Percentiles rank a stretch among this genome's conserved stretches.
phyloP scores from a whole-genome alignment of 2,888 invertebrate genomes.

The Magallana nippona region DNA sequence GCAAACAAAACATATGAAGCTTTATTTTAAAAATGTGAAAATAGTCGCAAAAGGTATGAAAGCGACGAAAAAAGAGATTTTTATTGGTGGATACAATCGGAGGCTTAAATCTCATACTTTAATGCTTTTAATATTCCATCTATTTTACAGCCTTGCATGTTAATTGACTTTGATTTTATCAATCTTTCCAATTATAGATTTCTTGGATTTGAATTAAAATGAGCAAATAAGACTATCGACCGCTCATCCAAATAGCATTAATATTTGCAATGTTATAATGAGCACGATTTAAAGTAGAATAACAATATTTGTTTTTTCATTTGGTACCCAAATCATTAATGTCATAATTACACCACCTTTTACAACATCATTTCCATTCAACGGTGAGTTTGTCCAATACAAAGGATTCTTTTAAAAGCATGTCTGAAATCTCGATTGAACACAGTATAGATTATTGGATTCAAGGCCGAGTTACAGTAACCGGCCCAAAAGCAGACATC shows the following conservation, averaged over 20 bases:
- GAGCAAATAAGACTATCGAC: not conserved
- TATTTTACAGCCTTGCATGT: too few species aligned
- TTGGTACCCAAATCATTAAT: not conserved
- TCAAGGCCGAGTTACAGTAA: constrained; percentile 97
- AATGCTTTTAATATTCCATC: too few species aligned
- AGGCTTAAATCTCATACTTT: too few species aligned
- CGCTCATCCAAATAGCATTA: not conserved
- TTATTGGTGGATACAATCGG: too few species aligned
- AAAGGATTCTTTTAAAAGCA: constrained; percentile 96
- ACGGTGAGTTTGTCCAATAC: constrained; percentile 49
- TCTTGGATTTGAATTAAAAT: not conserved
- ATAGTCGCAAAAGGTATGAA: too few species aligned
- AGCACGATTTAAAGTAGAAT: constrained; percentile 3
- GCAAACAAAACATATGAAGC: too few species aligned
- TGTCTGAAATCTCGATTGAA: constrained; percentile 98
- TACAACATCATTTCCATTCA: not conserved
- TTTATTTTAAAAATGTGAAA: too few species aligned
- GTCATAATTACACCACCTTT: not conserved
- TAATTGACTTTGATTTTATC: too few species aligned
- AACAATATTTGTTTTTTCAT: constrained; percentile 15
- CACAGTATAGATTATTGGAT: constrained; percentile 95
- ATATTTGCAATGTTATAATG: not conserved
- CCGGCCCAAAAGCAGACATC: constrained; percentile 97
- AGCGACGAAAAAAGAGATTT: too few species aligned
- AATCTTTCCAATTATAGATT: not conserved